Evolutionary conservation across 1,140 invertebrate species (phyloP).

Genomic region (Ceratina australensis): DNA sequence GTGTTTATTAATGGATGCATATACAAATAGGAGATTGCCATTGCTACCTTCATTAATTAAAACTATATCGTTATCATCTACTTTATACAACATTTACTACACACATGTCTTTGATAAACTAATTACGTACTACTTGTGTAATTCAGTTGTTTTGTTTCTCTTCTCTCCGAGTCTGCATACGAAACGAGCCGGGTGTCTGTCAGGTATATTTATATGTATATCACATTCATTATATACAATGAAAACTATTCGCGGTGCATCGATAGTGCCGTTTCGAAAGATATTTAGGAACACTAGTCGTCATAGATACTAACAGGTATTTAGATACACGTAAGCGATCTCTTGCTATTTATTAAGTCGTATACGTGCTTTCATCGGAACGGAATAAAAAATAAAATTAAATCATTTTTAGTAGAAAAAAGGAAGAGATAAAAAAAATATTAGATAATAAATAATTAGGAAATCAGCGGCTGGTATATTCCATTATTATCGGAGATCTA

Average conservation of each 20-base stretch:
- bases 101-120: slow-evolving; percentile 63
- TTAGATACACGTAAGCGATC: background rate
- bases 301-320: slow-evolving; percentile 12
- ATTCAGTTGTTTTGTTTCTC: slow-evolving; percentile 60
- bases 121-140: slow-evolving; percentile 66
- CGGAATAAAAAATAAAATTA: slow-evolving; percentile 17
- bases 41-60: slow-evolving; percentile 58
- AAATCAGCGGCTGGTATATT: background rate
- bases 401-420: background rate
- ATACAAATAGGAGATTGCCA: slow-evolving; percentile 63
- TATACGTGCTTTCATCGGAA: background rate
- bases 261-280: slow-evolving; percentile 22
- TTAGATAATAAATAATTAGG: background rate
- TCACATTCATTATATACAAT: slow-evolving; percentile 26
- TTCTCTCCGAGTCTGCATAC: slow-evolving; percentile 8
- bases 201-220: slow-evolving; percentile 1
- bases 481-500: background rate
- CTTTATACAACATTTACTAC: slow-evolving; percentile 72
- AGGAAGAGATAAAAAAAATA: slow-evolving; percentile 17
- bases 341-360: slow-evolving; percentile 4
- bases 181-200: slow-evolving; percentile 29
- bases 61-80: slow-evolving; percentile 65
- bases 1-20: slow-evolving; percentile 59
- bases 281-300: slow-evolving; percentile 16
- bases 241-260: slow-evolving; percentile 1